Evolutionary conservation across 2,797 vertebrate species (phyloP).

Genomic region (Melanotaenia trifasciata): DNA sequence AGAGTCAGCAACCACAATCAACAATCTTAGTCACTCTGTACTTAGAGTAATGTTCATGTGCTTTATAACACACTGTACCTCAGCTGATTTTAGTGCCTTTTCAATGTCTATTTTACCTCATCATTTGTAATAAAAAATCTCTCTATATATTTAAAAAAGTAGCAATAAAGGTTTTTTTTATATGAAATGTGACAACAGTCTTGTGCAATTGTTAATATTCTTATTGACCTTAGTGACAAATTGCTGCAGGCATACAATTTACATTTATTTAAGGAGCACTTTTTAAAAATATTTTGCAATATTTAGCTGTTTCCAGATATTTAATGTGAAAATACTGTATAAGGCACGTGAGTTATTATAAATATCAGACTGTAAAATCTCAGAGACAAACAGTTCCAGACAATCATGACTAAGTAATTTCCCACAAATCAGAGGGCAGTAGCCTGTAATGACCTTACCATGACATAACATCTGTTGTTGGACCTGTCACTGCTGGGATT

Average conservation of each 20-base stretch:
- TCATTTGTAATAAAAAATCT: constrained; percentile 14
- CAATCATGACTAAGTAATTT: constrained; percentile 50
- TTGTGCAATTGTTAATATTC: neutral
- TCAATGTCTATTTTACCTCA: constrained; percentile 14
- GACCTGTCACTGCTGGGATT: constrained; percentile 26
- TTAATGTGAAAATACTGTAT: neutral
- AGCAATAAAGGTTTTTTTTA: neutral
- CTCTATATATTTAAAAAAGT: neutral
- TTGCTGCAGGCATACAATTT: neutral
- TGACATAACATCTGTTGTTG: constrained; percentile 39
- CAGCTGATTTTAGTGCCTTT: constrained; percentile 1
- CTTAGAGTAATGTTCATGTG: neutral
- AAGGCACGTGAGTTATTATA: neutral
- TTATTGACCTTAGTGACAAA: neutral
- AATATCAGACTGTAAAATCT: constrained; percentile 7
- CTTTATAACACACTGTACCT: neutral
- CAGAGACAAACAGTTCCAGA: constrained; percentile 14
- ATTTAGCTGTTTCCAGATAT: constrained; percentile 11
- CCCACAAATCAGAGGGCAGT: constrained; percentile 36
- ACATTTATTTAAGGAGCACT: constrained; percentile 33
- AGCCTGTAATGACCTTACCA: constrained; percentile 46
- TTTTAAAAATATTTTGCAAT: constrained; percentile 37
- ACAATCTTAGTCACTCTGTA: neutral
- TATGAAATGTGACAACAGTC: neutral
- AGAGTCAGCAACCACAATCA: neutral